Evolutionary conservation across 2,797 vertebrate genomes (phyloP), one percentile per base, ranked within the genome.

Genomic region (Diceros bicornis): DNA sequence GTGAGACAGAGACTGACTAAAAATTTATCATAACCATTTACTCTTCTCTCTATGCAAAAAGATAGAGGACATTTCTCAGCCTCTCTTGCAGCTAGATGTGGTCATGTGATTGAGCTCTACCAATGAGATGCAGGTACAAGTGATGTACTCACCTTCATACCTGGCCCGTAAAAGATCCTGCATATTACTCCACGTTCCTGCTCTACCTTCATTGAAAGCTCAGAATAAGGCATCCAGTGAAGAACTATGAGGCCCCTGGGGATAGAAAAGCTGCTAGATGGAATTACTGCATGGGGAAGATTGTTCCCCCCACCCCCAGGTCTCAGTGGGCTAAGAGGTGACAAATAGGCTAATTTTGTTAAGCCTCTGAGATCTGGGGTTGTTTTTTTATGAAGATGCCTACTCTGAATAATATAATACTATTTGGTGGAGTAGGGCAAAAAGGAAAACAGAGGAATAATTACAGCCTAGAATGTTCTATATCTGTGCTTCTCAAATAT

Each of bases 301-400:
- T 1, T 34, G 0, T 14, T 9, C 7, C 2, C 6, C 18, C 20
- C 41, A 4, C 14, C 18, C 14, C 18, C n/a, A 86, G 12, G 7
- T 11, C 10, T 59, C 32, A 29, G 0, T 61, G 32, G 7, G 77
- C 71, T 32, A 59, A 71, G 37, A 83, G 21, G 10, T 69, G 20
- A 91, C 50, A 95, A 95, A 68, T 27, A 34, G 81, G 17, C 10
- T 91, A 66, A 52, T 96, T 81, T 55, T 87, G 18, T 75, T 92
- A 74, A 95, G 41, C 5, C 3, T n/a, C 21, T 74, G 41, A 82
- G 32, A 83, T 75, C 62, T 44, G 29, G 32, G 17, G 20, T 14
- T 91, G 17, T 69, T 61, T 78, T 34, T 34, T 6, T 94, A 29
- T 79, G 32, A 79, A 55, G 34, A 83, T 61, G 29, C 14, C 57